phyloP scores from a whole-genome alignment of 64 coral and sea anemone genomes.

The Orbicella faveolata region DNA sequence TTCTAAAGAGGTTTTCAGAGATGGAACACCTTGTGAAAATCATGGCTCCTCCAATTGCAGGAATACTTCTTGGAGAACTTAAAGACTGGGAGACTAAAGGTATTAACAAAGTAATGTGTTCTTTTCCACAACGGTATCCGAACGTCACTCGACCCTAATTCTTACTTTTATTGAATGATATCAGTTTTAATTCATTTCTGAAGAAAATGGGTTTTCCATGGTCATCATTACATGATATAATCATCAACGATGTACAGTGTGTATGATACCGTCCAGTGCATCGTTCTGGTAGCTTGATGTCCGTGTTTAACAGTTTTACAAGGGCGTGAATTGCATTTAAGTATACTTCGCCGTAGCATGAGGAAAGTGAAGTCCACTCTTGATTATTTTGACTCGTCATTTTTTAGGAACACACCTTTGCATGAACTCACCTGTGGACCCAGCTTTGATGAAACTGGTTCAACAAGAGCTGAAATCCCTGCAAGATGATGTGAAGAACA shows the following conservation, averaged over 20 bases:
- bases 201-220: too few species aligned
- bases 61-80: conserved; percentile 26
- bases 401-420: conserved; percentile 10
- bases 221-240: too few species aligned
- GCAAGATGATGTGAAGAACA: conserved; percentile 14
- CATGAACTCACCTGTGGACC: conserved; percentile 15
- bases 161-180: too few species aligned
- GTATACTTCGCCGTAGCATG: not conserved
- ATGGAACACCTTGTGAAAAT: conserved; percentile 2
- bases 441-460: not conserved
- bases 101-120: not conserved
- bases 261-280: not conserved
- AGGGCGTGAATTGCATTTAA: too few species aligned
- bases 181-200: too few species aligned
- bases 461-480: conserved; percentile 8
- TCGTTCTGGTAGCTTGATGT: too few species aligned
- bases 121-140: too few species aligned
- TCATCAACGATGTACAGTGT: too few species aligned
- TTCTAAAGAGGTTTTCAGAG: not conserved
- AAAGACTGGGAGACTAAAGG: conserved; percentile 35
- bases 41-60: conserved; percentile 3
- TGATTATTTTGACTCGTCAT: not conserved
- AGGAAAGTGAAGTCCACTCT: not conserved
- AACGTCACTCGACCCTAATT: too few species aligned
- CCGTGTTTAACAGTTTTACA: not conserved